These are phyloP conservation scores for Drosophila robusta DNA, from an alignment of 2,888 invertebrate genomes.

Conservation along the genomic window DNA sequence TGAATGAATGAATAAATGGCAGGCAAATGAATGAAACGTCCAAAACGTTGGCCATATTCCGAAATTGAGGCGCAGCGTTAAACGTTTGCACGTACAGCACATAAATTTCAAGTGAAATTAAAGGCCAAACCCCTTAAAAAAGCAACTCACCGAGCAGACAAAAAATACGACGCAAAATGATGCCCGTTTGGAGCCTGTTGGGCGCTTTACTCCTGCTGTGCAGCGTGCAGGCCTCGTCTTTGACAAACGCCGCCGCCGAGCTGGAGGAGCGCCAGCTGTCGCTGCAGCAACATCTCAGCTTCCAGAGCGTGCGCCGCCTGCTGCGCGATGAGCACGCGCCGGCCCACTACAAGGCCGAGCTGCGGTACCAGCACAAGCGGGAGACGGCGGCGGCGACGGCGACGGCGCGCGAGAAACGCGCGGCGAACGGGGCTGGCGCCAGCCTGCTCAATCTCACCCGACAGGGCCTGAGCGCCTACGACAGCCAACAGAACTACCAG, in stretches of 20 bases:
- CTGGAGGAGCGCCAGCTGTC: conserved; percentile 68
- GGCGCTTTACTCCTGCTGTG: conserved; percentile 23
- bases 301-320: conserved; percentile 83
- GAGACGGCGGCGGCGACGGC: too few species aligned
- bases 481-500: conserved; percentile 54
- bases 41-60: conserved; percentile 57
- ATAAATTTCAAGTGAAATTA: conserved; percentile 80
- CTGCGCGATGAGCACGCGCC: conserved; percentile 83
- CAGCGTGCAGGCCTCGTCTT: conserved; percentile 24
- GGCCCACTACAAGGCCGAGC: conserved; percentile 71
- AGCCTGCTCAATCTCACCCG: conserved; percentile 56
- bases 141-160: neutral
- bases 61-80: conserved; percentile 65
- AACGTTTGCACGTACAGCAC: conserved; percentile 74
- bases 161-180: conserved; percentile 35
- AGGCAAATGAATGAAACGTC: conserved; percentile 58
- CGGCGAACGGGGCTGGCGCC: neutral
- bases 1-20: conserved; percentile 54
- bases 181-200: conserved; percentile 27
- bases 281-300: conserved; percentile 70
- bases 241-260: conserved; percentile 59
- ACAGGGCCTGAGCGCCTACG: conserved; percentile 48
- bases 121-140: conserved; percentile 32
- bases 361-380: conserved; percentile 69
- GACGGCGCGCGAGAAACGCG: conserved; percentile 47